Evolutionary conservation across 2,797 vertebrate species (phyloP).

Genomic region (Decapterus maruadsi): DNA sequence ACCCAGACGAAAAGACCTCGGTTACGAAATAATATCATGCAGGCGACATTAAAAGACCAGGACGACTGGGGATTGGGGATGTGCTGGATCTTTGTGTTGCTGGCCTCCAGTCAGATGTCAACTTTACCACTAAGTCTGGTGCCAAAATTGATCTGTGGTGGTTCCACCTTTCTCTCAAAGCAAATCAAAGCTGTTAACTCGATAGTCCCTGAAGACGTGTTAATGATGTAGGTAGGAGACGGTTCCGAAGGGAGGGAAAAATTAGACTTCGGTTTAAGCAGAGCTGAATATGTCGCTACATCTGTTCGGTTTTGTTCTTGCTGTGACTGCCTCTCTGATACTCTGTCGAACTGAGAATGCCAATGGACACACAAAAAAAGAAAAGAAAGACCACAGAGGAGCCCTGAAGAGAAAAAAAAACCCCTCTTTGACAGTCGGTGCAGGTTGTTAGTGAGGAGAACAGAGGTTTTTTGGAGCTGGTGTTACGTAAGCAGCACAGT

Average conservation of each 20-base stretch:
- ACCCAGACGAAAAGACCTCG: constrained; percentile 12
- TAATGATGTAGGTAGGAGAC: neutral
- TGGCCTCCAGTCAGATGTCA: constrained; percentile 14
- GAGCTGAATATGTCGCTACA: neutral
- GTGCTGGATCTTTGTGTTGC: constrained; percentile 20
- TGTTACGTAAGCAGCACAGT: constrained; percentile 74
- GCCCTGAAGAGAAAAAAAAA: neutral
- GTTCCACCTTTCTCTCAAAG: constrained; percentile 5
- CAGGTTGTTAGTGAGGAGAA: constrained; percentile 68
- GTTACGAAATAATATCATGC: neutral
- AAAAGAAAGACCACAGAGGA: constrained; percentile 11
- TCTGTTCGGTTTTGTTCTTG: neutral
- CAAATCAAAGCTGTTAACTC: neutral
- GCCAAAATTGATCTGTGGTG: constrained; percentile 19
- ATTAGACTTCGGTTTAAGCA: neutral
- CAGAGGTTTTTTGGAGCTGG: constrained; percentile 56
- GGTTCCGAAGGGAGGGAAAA: neutral
- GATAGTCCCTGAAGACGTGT: constrained; percentile 4
- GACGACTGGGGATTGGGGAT: neutral
- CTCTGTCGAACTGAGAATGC: constrained; percentile 10
- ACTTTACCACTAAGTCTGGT: constrained; percentile 7
- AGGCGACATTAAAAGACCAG: neutral
- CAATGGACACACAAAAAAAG: constrained; percentile 26
- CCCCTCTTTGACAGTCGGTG: constrained; percentile 30
- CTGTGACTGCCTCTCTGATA: neutral